phyloP scores from a whole-genome alignment of 64 coral and sea anemone species.

The Dendrophyllia cribrosa region DNA sequence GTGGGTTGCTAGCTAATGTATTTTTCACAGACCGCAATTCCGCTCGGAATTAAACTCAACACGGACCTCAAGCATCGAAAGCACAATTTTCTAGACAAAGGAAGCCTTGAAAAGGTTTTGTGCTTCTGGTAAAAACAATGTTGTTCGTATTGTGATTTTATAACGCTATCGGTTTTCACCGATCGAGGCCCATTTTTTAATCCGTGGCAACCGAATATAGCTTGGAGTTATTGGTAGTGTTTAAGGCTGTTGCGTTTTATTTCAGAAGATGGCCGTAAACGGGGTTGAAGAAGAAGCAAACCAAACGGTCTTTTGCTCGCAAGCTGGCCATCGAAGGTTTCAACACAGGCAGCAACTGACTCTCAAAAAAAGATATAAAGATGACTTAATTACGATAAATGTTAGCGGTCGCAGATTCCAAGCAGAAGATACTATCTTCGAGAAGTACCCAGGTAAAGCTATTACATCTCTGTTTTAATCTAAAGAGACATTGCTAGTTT shows the following conservation, averaged over 20 bases:
- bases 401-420: constrained; percentile 62
- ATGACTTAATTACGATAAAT: constrained; percentile 55
- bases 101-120: constrained; percentile 9
- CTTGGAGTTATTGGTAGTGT: background rate
- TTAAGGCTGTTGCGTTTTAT: background rate
- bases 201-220: background rate
- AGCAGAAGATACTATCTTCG: constrained; percentile 53
- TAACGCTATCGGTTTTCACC: background rate
- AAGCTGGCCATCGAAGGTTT: background rate
- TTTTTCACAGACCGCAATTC: constrained; percentile 40
- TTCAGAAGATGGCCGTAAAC: constrained; percentile 13
- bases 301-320: background rate
- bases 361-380: constrained; percentile 12
- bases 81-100: background rate
- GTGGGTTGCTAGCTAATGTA: background rate
- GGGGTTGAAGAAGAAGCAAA: background rate
- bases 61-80: constrained; percentile 10
- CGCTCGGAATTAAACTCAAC: constrained; percentile 14
- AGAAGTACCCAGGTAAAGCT: constrained; percentile 56
- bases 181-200: background rate
- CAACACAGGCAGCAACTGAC: background rate
- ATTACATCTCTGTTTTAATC: background rate
- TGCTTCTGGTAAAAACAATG: background rate
- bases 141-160: background rate
- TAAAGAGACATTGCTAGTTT: background rate